These are phyloP conservation scores for Archocentrus centrarchus DNA, from an alignment of 2,113 vertebrate species.

Conservation along the genomic window DNA sequence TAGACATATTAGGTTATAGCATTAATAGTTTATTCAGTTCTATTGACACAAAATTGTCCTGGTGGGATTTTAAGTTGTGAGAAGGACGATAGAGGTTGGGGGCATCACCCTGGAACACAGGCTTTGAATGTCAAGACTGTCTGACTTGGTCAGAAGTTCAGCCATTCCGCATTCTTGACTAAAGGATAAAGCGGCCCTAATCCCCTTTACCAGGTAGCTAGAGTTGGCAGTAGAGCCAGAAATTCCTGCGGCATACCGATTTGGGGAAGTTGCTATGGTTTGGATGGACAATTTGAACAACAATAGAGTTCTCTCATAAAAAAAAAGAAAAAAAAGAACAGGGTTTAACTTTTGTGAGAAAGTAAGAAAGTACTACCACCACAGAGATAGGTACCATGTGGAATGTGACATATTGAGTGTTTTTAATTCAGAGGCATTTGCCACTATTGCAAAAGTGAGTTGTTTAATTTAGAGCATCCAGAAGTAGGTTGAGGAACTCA, in stretches of 20 bases:
- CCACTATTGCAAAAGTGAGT: conserved; percentile 10
- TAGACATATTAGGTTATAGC: not conserved
- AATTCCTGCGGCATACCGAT: conserved; percentile 87
- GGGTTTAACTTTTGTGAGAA: conserved; percentile 82
- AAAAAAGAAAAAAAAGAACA: conserved; percentile 78
- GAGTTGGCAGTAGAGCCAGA: conserved; percentile 83
- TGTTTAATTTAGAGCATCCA: conserved; percentile 29
- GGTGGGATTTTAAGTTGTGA: conserved; percentile 26
- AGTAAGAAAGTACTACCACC: conserved; percentile 74
- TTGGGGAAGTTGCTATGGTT: conserved; percentile 86
- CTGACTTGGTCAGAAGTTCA: conserved; percentile 86
- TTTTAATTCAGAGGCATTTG: conserved; percentile 50
- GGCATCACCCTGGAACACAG: conserved; percentile 61
- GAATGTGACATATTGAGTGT: conserved; percentile 65
- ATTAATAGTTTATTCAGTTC: conserved; percentile 1
- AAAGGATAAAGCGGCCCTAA: conserved; percentile 88
- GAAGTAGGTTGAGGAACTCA: conserved; percentile 18
- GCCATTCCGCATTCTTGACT: conserved; percentile 87
- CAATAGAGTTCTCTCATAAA: conserved; percentile 79
- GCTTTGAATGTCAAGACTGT: conserved; percentile 78
- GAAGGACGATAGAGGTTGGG: conserved; percentile 46
- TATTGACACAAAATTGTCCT: conserved; percentile 39
- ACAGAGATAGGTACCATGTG: conserved; percentile 67
- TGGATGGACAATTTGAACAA: conserved; percentile 80
- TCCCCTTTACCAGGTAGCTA: conserved; percentile 88